Percentiles rank a stretch among this genome's conserved stretches.
phyloP scores from a whole-genome alignment of 2,888 invertebrate genomes.

The Pterobdella sp. region DNA sequence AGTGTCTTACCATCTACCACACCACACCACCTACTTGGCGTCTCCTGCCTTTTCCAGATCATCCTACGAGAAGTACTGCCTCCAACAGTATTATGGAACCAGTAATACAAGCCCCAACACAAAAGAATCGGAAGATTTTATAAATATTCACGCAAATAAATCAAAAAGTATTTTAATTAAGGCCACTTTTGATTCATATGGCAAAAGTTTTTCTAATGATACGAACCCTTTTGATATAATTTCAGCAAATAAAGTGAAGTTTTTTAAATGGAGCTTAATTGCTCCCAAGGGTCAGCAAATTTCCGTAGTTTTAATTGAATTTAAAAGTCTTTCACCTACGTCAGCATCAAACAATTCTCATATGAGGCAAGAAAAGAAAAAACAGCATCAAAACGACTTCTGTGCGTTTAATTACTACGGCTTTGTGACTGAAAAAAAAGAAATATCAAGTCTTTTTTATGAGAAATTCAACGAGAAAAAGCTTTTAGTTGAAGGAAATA shows the following conservation, averaged over 20 bases:
- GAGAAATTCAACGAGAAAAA: background rate
- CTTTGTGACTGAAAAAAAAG: background rate
- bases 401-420: background rate
- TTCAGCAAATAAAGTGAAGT: background rate
- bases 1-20: background rate
- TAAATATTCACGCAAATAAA: no score
- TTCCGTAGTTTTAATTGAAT: background rate
- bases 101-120: no score
- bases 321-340: background rate
- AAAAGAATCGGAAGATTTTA: background rate
- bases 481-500: background rate
- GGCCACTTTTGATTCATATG: no score
- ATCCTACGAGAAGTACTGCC: slow-evolving; percentile 15
- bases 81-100: background rate
- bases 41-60: slow-evolving; percentile 9
- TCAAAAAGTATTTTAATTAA: no score
- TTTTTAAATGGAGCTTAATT: background rate
- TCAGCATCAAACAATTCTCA: background rate
- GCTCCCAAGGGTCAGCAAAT: background rate
- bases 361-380: background rate
- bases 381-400: background rate
- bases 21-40: slow-evolving; percentile 7
- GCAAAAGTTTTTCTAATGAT: no score
- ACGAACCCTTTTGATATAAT: no score
- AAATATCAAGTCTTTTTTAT: background rate